These are phyloP conservation scores for Coboldia fuscipes DNA, from an alignment of 1,140 invertebrate species.

Conservation along the genomic window DNA sequence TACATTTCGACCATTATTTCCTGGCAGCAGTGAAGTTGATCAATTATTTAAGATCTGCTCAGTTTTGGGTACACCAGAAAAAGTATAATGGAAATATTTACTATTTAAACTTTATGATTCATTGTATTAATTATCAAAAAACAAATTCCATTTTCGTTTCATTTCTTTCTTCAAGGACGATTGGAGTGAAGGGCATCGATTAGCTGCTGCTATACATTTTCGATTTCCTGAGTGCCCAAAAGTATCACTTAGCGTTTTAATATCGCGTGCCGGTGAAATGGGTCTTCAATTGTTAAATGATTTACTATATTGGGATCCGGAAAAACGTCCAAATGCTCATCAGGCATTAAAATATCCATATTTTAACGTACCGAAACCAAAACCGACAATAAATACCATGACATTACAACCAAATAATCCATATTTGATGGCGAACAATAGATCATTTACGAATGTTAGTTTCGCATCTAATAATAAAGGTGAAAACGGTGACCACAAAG, in stretches of 20 bases:
- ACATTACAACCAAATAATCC: neutral
- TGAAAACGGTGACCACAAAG: neutral
- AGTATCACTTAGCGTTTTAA: constrained; percentile 56
- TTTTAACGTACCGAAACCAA: constrained; percentile 41
- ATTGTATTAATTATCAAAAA: constrained; percentile 2
- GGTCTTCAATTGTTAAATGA: constrained; percentile 70
- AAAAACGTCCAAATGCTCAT: constrained; percentile 75
- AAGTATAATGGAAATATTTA: constrained; percentile 25
- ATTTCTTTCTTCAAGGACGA: constrained; percentile 37
- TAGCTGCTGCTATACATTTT: constrained; percentile 89
- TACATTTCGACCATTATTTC: constrained; percentile 92
- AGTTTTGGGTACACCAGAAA: constrained; percentile 83
- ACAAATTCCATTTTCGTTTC: constrained; percentile 1
- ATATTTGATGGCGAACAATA: neutral
- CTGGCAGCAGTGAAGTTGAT: constrained; percentile 93
- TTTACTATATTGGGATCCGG: constrained; percentile 81
- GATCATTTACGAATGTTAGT: neutral
- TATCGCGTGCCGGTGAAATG: constrained; percentile 66
- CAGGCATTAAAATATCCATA: constrained; percentile 64
- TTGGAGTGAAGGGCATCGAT: constrained; percentile 87
- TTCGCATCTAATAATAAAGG: neutral
- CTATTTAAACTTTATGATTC: neutral
- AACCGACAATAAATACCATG: constrained; percentile 6
- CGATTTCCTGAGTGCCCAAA: constrained; percentile 76
- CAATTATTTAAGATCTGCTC: constrained; percentile 96